phyloP scores from a whole-genome alignment of 2,888 invertebrate species.

The Clepsis dumicolana region DNA sequence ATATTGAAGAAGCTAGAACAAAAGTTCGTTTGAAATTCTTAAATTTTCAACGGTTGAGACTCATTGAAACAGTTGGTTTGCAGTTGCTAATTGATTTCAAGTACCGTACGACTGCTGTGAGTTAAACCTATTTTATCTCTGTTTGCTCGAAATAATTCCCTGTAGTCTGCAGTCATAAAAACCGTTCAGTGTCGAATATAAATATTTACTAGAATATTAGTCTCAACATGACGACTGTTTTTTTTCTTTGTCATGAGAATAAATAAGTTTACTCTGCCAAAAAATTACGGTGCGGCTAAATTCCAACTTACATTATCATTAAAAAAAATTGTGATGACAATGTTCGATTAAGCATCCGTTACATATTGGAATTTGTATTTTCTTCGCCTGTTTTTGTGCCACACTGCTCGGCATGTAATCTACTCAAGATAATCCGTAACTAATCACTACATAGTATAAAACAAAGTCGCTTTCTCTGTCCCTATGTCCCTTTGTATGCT shows the following conservation, averaged over 20 bases:
- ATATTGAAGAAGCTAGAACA: constrained; percentile 66
- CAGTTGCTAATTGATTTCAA: not conserved
- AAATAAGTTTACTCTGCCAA: not conserved
- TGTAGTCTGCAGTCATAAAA: constrained; percentile 40
- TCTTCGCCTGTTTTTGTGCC: too few relatives aligned
- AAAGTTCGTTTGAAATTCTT: not conserved
- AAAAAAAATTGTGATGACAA: too few relatives aligned
- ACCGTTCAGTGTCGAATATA: constrained; percentile 40
- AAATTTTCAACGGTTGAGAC: not conserved
- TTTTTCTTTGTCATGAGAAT: not conserved
- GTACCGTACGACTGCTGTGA: not conserved
- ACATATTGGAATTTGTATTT: too few relatives aligned
- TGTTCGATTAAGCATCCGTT: too few relatives aligned
- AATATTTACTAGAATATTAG: constrained; percentile 36
- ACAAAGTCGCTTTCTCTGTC: too few relatives aligned
- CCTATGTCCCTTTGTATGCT: too few relatives aligned
- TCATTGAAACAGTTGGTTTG: too few relatives aligned
- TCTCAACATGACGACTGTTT: constrained; percentile 16
- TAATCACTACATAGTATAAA: too few relatives aligned
- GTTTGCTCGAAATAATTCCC: constrained; percentile 37
- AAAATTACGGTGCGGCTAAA: not conserved
- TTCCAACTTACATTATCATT: too few relatives aligned
- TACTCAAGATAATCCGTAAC: too few relatives aligned
- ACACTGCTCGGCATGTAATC: too few relatives aligned
- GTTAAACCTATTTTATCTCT: constrained; percentile 41